Conservation (phyloP, 2,888 invertebrate species). For the Anoncus sp. region DNA sequence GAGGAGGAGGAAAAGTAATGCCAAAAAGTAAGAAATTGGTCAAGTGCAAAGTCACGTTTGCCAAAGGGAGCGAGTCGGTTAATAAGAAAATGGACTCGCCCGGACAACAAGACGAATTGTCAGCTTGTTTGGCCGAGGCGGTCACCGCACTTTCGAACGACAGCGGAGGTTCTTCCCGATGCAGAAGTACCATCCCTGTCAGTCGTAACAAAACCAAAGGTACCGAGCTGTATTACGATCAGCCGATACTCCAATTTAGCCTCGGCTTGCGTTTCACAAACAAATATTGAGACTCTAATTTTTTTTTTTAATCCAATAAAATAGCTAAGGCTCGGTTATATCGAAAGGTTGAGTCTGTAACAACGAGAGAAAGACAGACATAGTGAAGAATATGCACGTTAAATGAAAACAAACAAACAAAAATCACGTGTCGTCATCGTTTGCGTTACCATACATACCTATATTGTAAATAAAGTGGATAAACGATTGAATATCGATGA, state of each 20-base stretch:
- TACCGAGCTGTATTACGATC: slow-evolving; percentile 51
- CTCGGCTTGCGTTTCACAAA: too few relatives aligned
- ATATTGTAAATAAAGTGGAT: slow-evolving; percentile 51
- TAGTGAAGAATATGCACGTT: slow-evolving; percentile 11
- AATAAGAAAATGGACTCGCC: slow-evolving; percentile 64
- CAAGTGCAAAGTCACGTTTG: slow-evolving; percentile 74
- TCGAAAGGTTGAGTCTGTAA: slow-evolving; percentile 1
- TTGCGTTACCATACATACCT: slow-evolving; percentile 38
- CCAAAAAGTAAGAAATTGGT: slow-evolving; percentile 74
- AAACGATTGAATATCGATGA: slow-evolving; percentile 20
- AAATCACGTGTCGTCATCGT: too few relatives aligned
- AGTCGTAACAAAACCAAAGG: slow-evolving; percentile 61
- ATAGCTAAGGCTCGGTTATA: slow-evolving; percentile 25
- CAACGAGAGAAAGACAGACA: slow-evolving; percentile 33
- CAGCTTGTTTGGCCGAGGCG: slow-evolving; percentile 81
- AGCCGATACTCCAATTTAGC: slow-evolving; percentile 23
- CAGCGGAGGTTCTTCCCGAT: slow-evolving; percentile 60
- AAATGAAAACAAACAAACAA: slow-evolving; percentile 23
- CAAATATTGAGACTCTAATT: slow-evolving; percentile 2
- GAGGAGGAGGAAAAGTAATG: slow-evolving; percentile 66
- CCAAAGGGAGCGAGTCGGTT: slow-evolving; percentile 66
- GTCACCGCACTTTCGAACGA: slow-evolving; percentile 79
- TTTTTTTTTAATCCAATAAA: slow-evolving; percentile 20
- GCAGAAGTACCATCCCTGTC: slow-evolving; percentile 61
- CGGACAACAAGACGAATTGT: slow-evolving; percentile 78